phyloP scores from a whole-genome alignment of 2,888 invertebrate species.

The Argyra leucocephala region DNA sequence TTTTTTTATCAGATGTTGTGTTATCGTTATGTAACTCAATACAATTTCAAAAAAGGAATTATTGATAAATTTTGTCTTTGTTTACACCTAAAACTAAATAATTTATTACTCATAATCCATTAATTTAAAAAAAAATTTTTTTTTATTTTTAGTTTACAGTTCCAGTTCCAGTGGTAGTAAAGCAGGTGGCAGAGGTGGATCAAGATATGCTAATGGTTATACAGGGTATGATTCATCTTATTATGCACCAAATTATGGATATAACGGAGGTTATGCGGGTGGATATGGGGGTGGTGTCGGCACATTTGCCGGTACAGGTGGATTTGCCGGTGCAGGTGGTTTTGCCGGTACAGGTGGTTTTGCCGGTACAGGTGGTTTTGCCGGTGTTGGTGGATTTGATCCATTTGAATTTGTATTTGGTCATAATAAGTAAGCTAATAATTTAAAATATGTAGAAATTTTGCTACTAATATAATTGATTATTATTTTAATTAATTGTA shows the following conservation, averaged over 20 bases:
- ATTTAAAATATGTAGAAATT: no score
- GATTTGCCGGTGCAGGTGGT: slow-evolving; percentile 21
- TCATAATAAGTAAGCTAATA: not conserved
- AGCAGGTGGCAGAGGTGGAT: slow-evolving; percentile 13
- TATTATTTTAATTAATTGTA: no score
- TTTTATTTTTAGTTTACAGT: not conserved
- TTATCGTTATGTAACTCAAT: no score
- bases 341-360: slow-evolving; percentile 12
- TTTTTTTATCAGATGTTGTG: no score
- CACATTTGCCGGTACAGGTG: slow-evolving; percentile 21
- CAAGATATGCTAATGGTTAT: not conserved
- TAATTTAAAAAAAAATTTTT: no score
- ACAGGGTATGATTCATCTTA: not conserved
- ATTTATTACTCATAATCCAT: no score
- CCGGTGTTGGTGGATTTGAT: slow-evolving; percentile 11
- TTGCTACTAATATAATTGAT: no score
- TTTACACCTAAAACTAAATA: no score
- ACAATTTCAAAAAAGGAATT: no score
- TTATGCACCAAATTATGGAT: not conserved
- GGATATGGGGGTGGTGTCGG: slow-evolving; percentile 22
- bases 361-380: slow-evolving; percentile 9
- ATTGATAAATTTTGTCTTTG: no score
- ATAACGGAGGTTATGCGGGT: slow-evolving; percentile 20
- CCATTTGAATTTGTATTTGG: slow-evolving; percentile 7
- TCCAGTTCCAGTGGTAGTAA: slow-evolving; percentile 14